A percentile compares a stretch with the other conserved stretches of the same genome.
phyloP scores from a whole-genome alignment of 2,888 invertebrate genomes.

The Homarus gammarus region DNA sequence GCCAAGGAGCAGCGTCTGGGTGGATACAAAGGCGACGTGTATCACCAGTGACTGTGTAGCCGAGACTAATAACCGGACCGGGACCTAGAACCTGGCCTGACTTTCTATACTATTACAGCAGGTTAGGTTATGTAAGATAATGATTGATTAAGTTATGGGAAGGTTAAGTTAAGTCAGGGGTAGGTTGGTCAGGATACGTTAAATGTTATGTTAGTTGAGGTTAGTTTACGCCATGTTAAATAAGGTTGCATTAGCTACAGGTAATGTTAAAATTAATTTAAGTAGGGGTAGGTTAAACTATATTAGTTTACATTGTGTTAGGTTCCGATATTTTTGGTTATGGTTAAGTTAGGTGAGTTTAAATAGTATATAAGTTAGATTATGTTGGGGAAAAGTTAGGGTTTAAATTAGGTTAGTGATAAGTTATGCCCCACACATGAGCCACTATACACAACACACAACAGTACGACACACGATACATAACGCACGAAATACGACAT shows the following conservation, averaged over 20 bases:
- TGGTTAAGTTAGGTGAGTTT: neutral
- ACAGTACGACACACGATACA: no score
- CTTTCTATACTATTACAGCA: no score
- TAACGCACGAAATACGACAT: no score
- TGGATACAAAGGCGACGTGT: no score
- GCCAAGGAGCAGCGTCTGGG: no score
- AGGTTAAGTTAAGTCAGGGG: no score
- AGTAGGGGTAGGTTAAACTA: conserved; percentile 1
- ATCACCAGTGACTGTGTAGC: no score
- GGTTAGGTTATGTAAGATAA: conserved; percentile 4
- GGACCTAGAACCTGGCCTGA: no score
- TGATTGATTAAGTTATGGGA: neutral
- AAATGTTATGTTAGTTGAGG: conserved; percentile 4
- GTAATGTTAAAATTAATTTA: no score
- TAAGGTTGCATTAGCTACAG: conserved; percentile 8
- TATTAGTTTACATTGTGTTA: neutral
- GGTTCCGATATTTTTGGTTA: conserved; percentile 1
- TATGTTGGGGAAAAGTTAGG: conserved; percentile 8
- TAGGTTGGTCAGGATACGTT: conserved; percentile 4
- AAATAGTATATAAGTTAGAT: neutral
- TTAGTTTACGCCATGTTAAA: conserved; percentile 4
- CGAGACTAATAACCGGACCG: no score
- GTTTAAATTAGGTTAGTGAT: conserved; percentile 4
- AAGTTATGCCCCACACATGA: no score
- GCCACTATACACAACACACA: no score